Evolutionary conservation across 2,888 invertebrate genomes (phyloP), one percentile per base, ranked within the genome.

Genomic region (Gandaritis pyraliata): DNA sequence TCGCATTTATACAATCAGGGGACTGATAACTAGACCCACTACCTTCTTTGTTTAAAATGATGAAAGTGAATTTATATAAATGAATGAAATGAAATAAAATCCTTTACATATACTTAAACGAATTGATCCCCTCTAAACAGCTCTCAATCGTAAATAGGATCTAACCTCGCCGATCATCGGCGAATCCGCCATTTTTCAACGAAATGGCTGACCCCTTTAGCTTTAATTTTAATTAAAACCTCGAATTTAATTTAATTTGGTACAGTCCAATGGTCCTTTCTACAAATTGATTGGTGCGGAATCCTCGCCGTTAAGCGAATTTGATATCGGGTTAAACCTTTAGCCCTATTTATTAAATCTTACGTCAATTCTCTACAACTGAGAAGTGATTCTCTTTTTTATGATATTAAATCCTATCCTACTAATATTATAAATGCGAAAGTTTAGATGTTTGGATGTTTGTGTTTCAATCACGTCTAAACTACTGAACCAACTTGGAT

Each of bases 151-250:
- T 65, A 47, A 75, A 72, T 71, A 64, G 18, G 70, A 75, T 73
- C 72, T 72, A 66, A 72, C 68, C 71, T 46, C 55, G 12, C 46
- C 29, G 70, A 77, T 77, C 69, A 77, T 75, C 67, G 67, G 70
- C 68, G 67, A 71, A 72, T 74, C 70, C 65, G 29, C 55, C 13
- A 55, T 55, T 50, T 52, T 46, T 54, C 45, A 48, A 57, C 64
- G 46, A 66, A 72, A 71, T 61, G 65, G 66, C 70, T 61, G 68
- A 70, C 70, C 72, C 69, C 54, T 72, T 72, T 66, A 60, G 73
- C 69, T 77, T 77, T 68, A 71, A 75, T 78, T 81, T 81, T 80
- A 80, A 83, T 82, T 83, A 81, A 80, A 81, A 75, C 74, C 77
- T 73, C 74, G 72, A 74, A 80, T 78, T 77, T 77, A 75, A 81